These are phyloP conservation scores for Ceratitis capitata DNA, from an alignment of 1,140 invertebrate genomes.

Conservation along the genomic window DNA sequence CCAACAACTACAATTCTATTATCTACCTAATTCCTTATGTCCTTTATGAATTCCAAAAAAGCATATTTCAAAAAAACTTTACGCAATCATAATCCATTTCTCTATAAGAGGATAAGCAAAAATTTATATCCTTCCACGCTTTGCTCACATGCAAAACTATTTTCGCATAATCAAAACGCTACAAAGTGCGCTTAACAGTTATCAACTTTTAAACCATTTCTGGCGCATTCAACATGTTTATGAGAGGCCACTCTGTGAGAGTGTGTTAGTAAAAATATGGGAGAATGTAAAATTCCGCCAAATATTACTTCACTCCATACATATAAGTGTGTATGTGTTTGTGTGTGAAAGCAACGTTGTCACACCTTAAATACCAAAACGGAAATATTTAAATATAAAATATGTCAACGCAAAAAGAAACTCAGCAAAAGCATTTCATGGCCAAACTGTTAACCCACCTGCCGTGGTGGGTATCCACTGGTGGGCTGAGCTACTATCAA, in stretches of 20 bases:
- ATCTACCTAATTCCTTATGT: no score
- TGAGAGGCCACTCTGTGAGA: no score
- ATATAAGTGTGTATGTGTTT: not conserved
- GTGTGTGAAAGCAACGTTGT: not conserved
- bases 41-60: no score
- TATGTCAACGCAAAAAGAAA: not conserved
- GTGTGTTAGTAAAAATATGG: no score
- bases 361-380: not conserved
- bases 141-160: not conserved
- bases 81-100: not conserved
- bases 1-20: no score
- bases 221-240: slow-evolving; percentile 12
- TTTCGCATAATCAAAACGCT: not conserved
- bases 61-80: not conserved
- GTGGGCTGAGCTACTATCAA: not conserved
- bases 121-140: no score
- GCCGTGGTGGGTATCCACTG: not conserved
- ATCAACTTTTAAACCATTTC: not conserved
- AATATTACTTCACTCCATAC: no score
- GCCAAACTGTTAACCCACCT: not conserved
- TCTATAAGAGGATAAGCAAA: not conserved
- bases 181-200: not conserved
- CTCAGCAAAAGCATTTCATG: not conserved
- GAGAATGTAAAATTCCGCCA: no score
- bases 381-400: slow-evolving; percentile 6